These are phyloP conservation scores for Macquaria australasica DNA, from an alignment of 2,113 vertebrate species.

Conservation along the genomic window DNA sequence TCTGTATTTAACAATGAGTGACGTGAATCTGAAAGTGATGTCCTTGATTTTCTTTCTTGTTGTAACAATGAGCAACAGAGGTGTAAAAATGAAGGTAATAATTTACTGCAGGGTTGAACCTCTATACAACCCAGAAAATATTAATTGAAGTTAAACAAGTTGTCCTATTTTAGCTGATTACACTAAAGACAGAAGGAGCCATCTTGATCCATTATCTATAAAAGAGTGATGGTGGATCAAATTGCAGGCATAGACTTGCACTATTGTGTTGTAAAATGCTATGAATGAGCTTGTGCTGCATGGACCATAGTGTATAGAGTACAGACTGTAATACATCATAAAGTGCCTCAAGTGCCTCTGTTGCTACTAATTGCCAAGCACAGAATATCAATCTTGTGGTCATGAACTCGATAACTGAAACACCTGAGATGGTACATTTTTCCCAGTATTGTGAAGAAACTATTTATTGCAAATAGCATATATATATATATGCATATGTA, in stretches of 20 bases:
- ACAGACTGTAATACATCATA: background rate
- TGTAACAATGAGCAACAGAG: background rate
- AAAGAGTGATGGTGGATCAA: background rate
- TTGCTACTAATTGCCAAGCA: constrained; percentile 3
- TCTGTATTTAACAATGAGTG: constrained; percentile 1
- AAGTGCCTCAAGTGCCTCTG: background rate
- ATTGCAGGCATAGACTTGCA: background rate
- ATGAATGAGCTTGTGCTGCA: constrained; percentile 3
- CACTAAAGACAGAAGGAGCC: background rate
- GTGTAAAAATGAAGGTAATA: background rate
- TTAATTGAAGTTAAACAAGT: background rate
- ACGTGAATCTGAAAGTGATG: background rate
- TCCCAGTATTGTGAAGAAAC: background rate
- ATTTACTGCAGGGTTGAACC: background rate
- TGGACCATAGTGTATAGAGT: background rate
- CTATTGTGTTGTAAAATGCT: background rate
- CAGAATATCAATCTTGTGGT: background rate
- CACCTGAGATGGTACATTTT: background rate
- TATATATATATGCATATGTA: no score
- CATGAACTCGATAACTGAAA: background rate
- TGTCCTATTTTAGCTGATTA: background rate
- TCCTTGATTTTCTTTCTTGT: background rate
- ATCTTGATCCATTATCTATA: background rate
- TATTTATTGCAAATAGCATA: background rate
- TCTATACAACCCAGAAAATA: background rate